phyloP scores from a whole-genome alignment of 92 coral and sea anemone species.

The Meandrina meandrites region DNA sequence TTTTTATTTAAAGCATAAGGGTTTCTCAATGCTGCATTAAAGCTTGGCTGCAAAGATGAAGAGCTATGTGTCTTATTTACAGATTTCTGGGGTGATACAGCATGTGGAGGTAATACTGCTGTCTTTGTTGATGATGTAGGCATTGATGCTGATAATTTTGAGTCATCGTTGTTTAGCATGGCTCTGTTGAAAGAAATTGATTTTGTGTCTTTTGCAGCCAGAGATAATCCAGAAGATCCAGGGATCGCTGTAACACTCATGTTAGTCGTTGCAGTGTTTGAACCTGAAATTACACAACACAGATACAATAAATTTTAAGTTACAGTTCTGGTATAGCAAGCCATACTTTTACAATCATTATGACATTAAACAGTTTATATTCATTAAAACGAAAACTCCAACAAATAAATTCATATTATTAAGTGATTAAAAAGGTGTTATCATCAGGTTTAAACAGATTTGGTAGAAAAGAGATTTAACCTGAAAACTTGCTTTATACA shows the following conservation, averaged over 20 bases:
- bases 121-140: slow-evolving; percentile 14
- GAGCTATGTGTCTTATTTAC: neutral
- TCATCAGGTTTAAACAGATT: too few relatives aligned
- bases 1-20: slow-evolving; percentile 44
- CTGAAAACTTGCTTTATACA: too few relatives aligned
- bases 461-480: too few relatives aligned
- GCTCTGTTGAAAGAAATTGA: slow-evolving; percentile 2
- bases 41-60: neutral
- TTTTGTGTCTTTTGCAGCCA: neutral
- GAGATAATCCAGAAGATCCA: slow-evolving; percentile 15
- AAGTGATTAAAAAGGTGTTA: too few relatives aligned
- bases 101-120: neutral
- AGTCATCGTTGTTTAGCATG: neutral
- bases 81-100: neutral
- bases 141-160: neutral
- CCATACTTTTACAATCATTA: too few relatives aligned
- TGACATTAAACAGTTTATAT: too few relatives aligned
- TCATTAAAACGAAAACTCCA: too few relatives aligned
- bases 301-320: neutral
- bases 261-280: neutral
- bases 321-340: too few relatives aligned
- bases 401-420: too few relatives aligned
- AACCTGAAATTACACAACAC: slow-evolving; percentile 3
- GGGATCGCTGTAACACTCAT: slow-evolving; percentile 12
- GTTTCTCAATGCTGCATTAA: neutral